Percentiles rank a stretch among this genome's conserved stretches.
phyloP scores from a whole-genome alignment of 35 echinoderm and acorn worm species.

The Heliocidaris tuberculata region DNA sequence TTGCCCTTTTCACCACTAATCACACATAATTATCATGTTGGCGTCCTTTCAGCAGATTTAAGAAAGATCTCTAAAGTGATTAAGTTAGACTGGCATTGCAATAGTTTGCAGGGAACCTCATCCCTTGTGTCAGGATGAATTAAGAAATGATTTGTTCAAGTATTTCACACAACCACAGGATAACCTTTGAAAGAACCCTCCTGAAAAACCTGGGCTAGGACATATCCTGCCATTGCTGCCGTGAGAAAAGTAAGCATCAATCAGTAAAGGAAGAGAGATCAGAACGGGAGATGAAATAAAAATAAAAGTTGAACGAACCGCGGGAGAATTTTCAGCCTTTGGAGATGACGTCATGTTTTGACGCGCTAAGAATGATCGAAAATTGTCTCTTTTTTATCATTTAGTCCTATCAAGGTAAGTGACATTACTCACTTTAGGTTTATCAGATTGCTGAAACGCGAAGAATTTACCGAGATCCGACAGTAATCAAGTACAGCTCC shows the following conservation, averaged over 20 bases:
- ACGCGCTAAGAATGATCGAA: not conserved
- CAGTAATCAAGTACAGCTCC: not conserved
- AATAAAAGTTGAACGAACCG: slow-evolving; percentile 5
- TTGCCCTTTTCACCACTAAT: not conserved
- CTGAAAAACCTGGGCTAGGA: not conserved
- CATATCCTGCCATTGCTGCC: not conserved
- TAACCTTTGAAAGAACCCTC: not conserved
- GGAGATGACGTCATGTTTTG: not conserved
- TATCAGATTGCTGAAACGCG: not conserved
- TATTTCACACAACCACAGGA: not conserved
- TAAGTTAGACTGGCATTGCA: not conserved
- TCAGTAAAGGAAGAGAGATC: not conserved
- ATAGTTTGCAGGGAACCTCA: not conserved
- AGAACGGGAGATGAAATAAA: slow-evolving; percentile 16
- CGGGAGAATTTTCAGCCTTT: not conserved
- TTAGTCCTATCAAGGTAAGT: not conserved
- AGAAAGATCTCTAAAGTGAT: not conserved
- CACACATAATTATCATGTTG: not conserved
- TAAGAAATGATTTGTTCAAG: not conserved
- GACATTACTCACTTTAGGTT: not conserved
- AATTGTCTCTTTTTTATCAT: not conserved
- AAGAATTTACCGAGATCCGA: not conserved
- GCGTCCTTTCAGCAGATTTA: not conserved
- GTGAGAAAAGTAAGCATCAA: not conserved
- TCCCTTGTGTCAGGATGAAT: not conserved